Evolutionary conservation across 2,797 vertebrate genomes (phyloP), one percentile per base, ranked within the genome.

Genomic region (Enteromius anoplus): DNA sequence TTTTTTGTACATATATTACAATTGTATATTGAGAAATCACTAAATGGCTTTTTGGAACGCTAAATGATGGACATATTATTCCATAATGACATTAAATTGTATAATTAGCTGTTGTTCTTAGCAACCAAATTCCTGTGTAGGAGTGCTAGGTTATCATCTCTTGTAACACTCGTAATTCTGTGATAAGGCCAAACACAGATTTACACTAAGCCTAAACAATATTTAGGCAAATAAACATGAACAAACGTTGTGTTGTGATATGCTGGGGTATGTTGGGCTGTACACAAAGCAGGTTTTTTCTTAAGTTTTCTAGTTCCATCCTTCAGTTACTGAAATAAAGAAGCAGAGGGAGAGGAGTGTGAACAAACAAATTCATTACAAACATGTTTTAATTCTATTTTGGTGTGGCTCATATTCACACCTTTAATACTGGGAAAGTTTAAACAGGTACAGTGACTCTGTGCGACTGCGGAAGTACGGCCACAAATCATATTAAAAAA

Each of bases 311-410:
- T 26, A 9, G 26, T 49, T 64, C 9, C 10, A 42, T 75, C 23
- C 62, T 45, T 82, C 60, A 82, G 62, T 68, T 55, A 68, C 71
- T 82, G 71, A 66, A 82, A 82, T 10, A 82, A 65, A 82, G 32
- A 73, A 64, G 42, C 7, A 72, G 19, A 81, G 17, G 15, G 10
- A 79, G 29, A 53, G 21, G 29, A 66, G 19, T 26, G 77, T 66
- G 4, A 68, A 68, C 8, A 75, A 73, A 64, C 45, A 42, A 65
- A 40, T 53, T 5, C 14, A 75, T 75, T 5, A 68, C 5, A 55
- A 2, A 21, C 5, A n/a, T 45, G 37, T 45, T 42, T 29, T 53
- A 2, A 49, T 73, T 40, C 45, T 12, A 17, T 12, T 82, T 9
- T 40, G 45, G 29, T 3, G 2, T 53, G 47, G 32, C 47, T 53